Base-by-base conservation (phyloP, 2,113 vertebrate species). In the Neotoma lepida region DNA sequence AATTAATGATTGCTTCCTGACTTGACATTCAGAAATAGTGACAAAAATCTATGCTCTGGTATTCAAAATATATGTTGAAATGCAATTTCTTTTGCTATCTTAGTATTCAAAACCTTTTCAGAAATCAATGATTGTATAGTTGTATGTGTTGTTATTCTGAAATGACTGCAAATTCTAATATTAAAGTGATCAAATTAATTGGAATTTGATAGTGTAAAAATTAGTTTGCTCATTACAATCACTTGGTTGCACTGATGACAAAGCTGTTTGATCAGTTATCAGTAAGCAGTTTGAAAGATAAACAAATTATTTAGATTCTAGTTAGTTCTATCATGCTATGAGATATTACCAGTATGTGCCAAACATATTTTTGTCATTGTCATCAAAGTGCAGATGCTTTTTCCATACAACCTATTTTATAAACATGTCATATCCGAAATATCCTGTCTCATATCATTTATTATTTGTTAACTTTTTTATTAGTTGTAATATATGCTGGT, bases 211-310 rank as follows among this genome's bases (percentile, higher is more conserved):
- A 91, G 1, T 39, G 22, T 46, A 91, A 64, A 87, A 90, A 58
- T 54, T 88, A 30, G n/a, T 49, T 78, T 85, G 9, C 63, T 87
- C 41, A 84, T 46, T 77, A n/a, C 46, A 86, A 41, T 77, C 5
- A n/a, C 22, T 89, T 91, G 78, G 7, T 88, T 93, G 26, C 6
- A 88, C 51, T 90, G 44, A 88, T 94, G 46, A 84, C 61, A 4
- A 3, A 46, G n/a, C 17, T 49, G 9, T 94, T 82, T 28, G 35
- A 54, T 64, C 22, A 61, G 9, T 64, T 76, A 85, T 88, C 35
- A 88, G 70, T 17, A 90, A 82, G 4, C 17, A 94, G 64, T 92
- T 68, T 92, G 63, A 91, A 78, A 24, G 13, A 24, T 15, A 4
- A 85, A 90, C 90, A 26, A 91, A 80, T 70, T 63, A 85, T 46